Evolutionary conservation across 2,113 vertebrate genomes (phyloP), one percentile per base, ranked within the genome.

Genomic region (Istiophorus platypterus): DNA sequence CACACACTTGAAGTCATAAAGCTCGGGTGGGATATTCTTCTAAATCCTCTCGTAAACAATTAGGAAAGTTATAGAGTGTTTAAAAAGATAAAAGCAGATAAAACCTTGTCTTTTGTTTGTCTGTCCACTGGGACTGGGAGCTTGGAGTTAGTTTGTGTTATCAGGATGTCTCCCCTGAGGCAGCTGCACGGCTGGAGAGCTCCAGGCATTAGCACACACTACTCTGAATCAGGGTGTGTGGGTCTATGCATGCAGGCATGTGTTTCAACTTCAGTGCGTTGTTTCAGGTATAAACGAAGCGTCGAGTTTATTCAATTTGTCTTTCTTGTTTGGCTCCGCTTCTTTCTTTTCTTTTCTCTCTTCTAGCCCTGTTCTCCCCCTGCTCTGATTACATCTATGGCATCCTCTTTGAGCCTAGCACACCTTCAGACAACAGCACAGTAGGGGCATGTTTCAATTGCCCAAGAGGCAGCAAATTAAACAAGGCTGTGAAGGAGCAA

Each of bases 41-140:
- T 91, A 92, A 95, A 93, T 90, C 90, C 88, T 87, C 89, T 90
- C 49, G 88, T 92, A 94, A 94, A 95, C 92, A 94, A 95, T 95
- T 94, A 95, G 80, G 86, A 78, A 89, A 93, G 94, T 94, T 92
- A 93, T 92, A 90, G 88, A 89, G 81, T 92, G 91, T 93, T 95
- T 95, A 94, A 94, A 92, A 93, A 94, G 93, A 94, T 95, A 92
- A 93, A 91, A 89, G 80, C 76, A 92, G 92, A 94, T 92, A 92
- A 92, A 92, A 85, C 79, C 82, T 81, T 59, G 68, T 82, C 91
- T 89, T 93, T 94, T 94, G 93, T 92, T 89, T 88, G 81, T 81
- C 57, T 49, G 87, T 91, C 92, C 86, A 15, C 15, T 56, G 92
- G 92, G 93, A 93, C 75, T 37, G 1, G 1, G 20, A 78, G 77